Conservation (phyloP, 2,797 vertebrate species). For the Sylvia borin region DNA sequence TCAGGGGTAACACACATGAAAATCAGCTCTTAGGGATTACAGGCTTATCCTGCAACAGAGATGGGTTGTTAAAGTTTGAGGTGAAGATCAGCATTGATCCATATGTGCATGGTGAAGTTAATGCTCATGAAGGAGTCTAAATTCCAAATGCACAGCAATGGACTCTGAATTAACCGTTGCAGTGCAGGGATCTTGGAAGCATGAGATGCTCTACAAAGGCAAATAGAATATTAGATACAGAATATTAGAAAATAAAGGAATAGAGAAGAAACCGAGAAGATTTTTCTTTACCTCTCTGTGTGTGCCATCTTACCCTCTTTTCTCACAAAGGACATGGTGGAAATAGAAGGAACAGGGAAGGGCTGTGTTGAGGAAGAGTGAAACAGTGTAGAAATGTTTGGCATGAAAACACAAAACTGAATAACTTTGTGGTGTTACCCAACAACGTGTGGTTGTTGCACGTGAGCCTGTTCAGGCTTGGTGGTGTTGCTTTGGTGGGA, state of each 20-base stretch:
- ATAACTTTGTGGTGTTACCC: background rate
- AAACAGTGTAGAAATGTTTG: background rate
- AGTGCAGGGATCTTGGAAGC: background rate
- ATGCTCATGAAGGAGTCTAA: background rate
- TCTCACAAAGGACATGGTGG: background rate
- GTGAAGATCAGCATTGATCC: background rate
- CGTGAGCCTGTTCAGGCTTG: background rate
- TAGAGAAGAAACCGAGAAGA: background rate
- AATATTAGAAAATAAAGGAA: background rate
- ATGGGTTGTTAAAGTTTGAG: background rate
- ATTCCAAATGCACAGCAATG: background rate
- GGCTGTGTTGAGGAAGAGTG: background rate
- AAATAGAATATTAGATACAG: background rate
- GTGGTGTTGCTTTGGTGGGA: background rate
- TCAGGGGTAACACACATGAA: background rate
- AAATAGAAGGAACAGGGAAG: background rate
- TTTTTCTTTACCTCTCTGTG: background rate
- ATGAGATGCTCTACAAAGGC: background rate
- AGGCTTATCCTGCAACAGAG: background rate
- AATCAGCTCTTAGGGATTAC: background rate
- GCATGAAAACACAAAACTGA: background rate
- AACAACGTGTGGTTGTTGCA: background rate
- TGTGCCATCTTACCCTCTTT: background rate
- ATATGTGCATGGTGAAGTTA: background rate
- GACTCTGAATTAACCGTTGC: background rate